phyloP scores from a whole-genome alignment of 1,140 invertebrate genomes.

The fruit fly (Drosophila melanogaster) region Release_6_plus_ISO1_MT NT_037436.4:14501001-14501500 shows the following conservation, averaged over 20 bases:
- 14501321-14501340: slow-evolving; percentile 35
- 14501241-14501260: slow-evolving; percentile 81
- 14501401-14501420: slow-evolving; percentile 31
- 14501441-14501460: slow-evolving; percentile 27
- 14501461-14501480: slow-evolving; percentile 31
- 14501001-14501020: slow-evolving; percentile 61
- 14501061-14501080: slow-evolving; percentile 43
- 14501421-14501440: slow-evolving; percentile 30
- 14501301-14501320: slow-evolving; percentile 13
- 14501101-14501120: slow-evolving; percentile 39
- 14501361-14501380: slow-evolving; percentile 36
- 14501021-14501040: slow-evolving; percentile 83
- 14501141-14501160: neutral
- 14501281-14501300: slow-evolving; percentile 56
- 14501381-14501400: slow-evolving; percentile 50
- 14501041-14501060: slow-evolving; percentile 37
- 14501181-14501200: slow-evolving; percentile 11
- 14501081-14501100: slow-evolving; percentile 83
- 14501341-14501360: slow-evolving; percentile 14
- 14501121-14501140: neutral
- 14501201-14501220: slow-evolving; percentile 80
- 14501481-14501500: neutral
- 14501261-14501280: slow-evolving; percentile 83
- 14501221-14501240: slow-evolving; percentile 80
- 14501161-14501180: slow-evolving; percentile 19